phyloP scores from a whole-genome alignment of 2,888 invertebrate genomes.

The Crepidodera aurea region DNA sequence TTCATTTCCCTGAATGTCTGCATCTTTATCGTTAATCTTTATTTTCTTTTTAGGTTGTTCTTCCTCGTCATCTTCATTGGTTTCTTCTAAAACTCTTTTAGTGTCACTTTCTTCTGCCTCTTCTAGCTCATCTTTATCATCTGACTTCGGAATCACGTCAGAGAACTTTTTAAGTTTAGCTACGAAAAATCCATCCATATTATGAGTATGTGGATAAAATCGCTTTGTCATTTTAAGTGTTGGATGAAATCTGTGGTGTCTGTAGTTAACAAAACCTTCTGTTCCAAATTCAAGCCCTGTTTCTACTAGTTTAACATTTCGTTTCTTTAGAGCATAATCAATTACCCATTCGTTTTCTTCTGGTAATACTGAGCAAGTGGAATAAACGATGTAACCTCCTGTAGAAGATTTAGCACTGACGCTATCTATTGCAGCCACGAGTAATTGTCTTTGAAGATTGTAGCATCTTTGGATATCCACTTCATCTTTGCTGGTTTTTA shows the following conservation, averaged over 20 bases:
- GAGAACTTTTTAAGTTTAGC: slow-evolving; percentile 97
- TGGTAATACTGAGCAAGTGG: slow-evolving; percentile 96
- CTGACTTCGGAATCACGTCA: slow-evolving; percentile 66
- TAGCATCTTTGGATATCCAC: slow-evolving; percentile 90
- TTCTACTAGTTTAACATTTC: slow-evolving; percentile 92
- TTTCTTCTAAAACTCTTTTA: not conserved
- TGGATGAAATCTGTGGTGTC: slow-evolving; percentile 81
- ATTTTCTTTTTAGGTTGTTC: not conserved
- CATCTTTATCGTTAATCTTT: slow-evolving; percentile 15
- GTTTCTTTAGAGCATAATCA: slow-evolving; percentile 91
- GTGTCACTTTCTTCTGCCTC: slow-evolving; percentile 45
- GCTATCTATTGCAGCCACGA: slow-evolving; percentile 96
- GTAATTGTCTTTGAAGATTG: slow-evolving; percentile 89
- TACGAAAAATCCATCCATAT: slow-evolving; percentile 99
- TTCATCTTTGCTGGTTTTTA: slow-evolving; percentile 91
- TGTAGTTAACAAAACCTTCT: slow-evolving; percentile 91
- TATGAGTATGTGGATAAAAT: slow-evolving; percentile 98
- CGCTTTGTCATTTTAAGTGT: slow-evolving; percentile 86
- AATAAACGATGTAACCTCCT: slow-evolving; percentile 97
- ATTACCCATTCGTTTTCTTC: slow-evolving; percentile 99
- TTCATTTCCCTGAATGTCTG: slow-evolving; percentile 23
- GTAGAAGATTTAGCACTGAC: slow-evolving; percentile 89
- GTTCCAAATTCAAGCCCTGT: slow-evolving; percentile 95
- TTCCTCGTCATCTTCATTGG: slow-evolving; percentile 1
- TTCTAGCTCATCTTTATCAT: slow-evolving; percentile 56